phyloP scores from a whole-genome alignment of 92 coral and sea anemone species.

The Umimayanthus chanpuru region DNA sequence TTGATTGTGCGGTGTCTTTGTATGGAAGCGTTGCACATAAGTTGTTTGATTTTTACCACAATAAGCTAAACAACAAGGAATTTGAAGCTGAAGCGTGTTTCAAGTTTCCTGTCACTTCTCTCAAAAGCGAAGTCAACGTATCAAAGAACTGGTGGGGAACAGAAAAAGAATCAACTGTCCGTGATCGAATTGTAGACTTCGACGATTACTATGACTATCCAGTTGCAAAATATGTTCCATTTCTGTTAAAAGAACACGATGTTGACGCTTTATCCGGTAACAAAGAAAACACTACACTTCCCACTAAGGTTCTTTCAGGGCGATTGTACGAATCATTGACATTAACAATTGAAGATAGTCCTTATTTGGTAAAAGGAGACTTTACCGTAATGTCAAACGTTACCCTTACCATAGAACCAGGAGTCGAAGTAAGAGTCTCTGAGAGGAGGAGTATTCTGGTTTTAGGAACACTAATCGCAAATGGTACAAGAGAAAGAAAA shows the following conservation, averaged over 20 bases:
- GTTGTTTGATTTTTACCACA: conserved; percentile 31
- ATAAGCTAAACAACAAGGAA: conserved; percentile 50
- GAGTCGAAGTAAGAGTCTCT: conserved; percentile 56
- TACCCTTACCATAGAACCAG: conserved; percentile 63
- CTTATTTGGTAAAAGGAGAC: conserved; percentile 62
- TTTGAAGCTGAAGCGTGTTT: conserved; percentile 55
- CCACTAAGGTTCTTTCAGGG: conserved; percentile 48
- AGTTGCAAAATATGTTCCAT: conserved; percentile 50
- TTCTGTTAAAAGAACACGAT: conserved; percentile 32
- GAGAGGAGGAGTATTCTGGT: conserved; percentile 64
- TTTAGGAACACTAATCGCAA: conserved; percentile 61
- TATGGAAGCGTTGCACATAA: conserved; percentile 50
- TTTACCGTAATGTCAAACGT: conserved; percentile 55
- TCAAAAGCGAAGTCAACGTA: conserved; percentile 24
- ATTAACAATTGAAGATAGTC: conserved; percentile 55
- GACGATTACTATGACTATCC: conserved; percentile 62
- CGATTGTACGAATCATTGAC: conserved; percentile 51
- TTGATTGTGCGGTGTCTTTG: conserved; percentile 25
- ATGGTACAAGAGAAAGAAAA: conserved; percentile 51
- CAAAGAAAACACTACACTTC: conserved; percentile 8
- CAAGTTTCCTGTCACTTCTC: conserved; percentile 26
- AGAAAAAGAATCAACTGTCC: neutral
- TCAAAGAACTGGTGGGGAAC: conserved; percentile 80
- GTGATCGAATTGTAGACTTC: conserved; percentile 63
- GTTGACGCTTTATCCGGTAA: neutral